phyloP scores from a whole-genome alignment of 2,888 invertebrate genomes.

The Byasa hedistus region DNA sequence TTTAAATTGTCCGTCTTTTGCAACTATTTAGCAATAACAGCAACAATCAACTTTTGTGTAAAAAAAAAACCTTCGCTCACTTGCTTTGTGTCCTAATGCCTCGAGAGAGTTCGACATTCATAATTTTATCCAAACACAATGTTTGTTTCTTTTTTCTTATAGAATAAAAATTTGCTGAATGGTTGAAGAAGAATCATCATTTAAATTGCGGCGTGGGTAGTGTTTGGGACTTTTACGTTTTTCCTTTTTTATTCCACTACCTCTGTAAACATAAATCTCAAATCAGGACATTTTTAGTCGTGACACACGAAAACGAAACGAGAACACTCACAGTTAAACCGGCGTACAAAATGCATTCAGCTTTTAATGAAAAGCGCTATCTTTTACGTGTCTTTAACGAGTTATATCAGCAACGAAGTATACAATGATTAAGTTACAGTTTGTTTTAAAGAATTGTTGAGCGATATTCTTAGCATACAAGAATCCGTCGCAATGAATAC shows the following conservation, averaged over 20 bases:
- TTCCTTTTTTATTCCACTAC: not conserved
- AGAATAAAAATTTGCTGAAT: not conserved
- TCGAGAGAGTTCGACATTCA: too few relatives aligned
- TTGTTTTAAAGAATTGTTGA: not conserved
- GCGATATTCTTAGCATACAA: not conserved
- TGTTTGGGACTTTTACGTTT: not conserved
- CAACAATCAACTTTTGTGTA: not conserved
- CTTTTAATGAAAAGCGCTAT: not conserved
- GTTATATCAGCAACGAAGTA: not conserved
- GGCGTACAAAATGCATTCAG: not conserved
- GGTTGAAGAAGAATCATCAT: too few relatives aligned
- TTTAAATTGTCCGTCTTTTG: not conserved
- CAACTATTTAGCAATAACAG: not conserved
- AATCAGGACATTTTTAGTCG: not conserved
- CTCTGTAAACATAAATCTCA: not conserved
- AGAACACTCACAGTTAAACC: not conserved
- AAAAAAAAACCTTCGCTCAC: not conserved
- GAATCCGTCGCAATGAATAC: not conserved
- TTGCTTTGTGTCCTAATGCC: too few relatives aligned
- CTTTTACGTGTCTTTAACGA: not conserved
- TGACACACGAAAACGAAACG: not conserved
- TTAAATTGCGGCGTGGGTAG: not conserved
- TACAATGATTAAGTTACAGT: not conserved
- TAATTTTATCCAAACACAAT: not conserved
- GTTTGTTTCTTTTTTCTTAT: not conserved